phyloP scores from a whole-genome alignment of 2,113 vertebrate genomes.

The Hemiprocne comata region DNA sequence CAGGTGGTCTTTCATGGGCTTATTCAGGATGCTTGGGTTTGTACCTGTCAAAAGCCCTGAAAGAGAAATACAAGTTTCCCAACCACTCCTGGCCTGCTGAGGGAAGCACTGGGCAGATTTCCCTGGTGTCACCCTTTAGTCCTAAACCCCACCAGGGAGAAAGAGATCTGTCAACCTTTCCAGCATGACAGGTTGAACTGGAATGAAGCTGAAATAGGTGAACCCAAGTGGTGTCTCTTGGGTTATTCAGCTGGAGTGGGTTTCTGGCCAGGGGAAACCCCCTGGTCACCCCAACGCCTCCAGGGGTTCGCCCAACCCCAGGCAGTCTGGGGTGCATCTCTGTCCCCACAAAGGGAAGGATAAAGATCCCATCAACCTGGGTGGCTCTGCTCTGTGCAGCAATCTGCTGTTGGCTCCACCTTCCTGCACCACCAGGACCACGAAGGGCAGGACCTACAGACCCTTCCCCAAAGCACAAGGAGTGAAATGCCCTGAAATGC shows the following conservation, averaged over 20 bases:
- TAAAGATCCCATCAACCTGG: background rate
- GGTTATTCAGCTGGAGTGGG: background rate
- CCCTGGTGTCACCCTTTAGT: background rate
- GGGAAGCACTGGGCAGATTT: fast-evolving
- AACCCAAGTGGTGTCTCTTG: background rate
- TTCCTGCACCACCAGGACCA: background rate
- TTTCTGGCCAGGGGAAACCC: background rate
- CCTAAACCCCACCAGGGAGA: background rate
- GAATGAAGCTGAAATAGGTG: background rate
- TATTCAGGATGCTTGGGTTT: background rate
- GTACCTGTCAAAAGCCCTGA: background rate
- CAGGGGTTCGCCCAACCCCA: background rate
- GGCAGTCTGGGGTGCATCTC: background rate
- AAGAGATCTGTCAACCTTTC: background rate
- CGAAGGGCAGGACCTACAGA: fast-evolving
- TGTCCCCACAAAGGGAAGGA: background rate
- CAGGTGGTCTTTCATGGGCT: background rate
- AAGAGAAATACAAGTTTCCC: background rate
- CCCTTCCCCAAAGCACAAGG: background rate
- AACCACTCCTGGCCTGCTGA: background rate
- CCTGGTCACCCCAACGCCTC: background rate
- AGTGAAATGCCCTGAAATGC: background rate
- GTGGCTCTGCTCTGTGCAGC: background rate
- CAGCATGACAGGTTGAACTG: background rate
- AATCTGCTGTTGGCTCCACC: background rate